A percentile compares a stretch with the other conserved stretches of the same genome.
phyloP scores from a whole-genome alignment of 2,888 invertebrate genomes.

The Sphaeridia pumilis region DNA sequence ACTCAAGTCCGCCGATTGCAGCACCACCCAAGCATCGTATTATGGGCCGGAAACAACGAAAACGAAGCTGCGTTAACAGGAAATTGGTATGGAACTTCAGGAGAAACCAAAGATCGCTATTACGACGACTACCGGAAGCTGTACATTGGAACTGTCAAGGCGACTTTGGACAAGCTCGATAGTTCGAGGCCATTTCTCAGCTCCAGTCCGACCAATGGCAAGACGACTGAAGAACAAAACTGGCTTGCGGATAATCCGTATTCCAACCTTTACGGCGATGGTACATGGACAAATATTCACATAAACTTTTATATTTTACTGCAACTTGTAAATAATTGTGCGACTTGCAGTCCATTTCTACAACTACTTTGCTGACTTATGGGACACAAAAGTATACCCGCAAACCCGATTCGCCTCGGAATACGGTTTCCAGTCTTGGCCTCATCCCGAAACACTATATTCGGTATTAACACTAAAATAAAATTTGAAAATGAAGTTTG shows the following conservation, averaged over 20 bases:
- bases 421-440: conserved; percentile 87
- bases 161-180: conserved; percentile 52
- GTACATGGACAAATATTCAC: no score
- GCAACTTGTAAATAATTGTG: not conserved
- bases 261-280: conserved; percentile 43
- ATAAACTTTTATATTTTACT: no score
- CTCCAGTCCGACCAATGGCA: conserved; percentile 87
- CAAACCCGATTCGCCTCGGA: conserved; percentile 65
- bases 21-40: conserved; percentile 41
- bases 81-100: conserved; percentile 55
- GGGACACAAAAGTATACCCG: conserved; percentile 57
- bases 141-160: conserved; percentile 64
- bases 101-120: conserved; percentile 46
- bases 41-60: conserved; percentile 51
- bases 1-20: conserved; percentile 44
- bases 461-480: conserved; percentile 46
- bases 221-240: conserved; percentile 49
- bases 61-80: conserved; percentile 62
- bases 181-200: conserved; percentile 56
- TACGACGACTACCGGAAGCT: conserved; percentile 67
- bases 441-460: conserved; percentile 56
- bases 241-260: conserved; percentile 38
- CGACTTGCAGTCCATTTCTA: conserved; percentile 69
- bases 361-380: conserved; percentile 67
- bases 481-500: no score